These are phyloP conservation scores for Drosophila stalkeri DNA, from an alignment of 2,888 invertebrate species.

Conservation along the genomic window DNA sequence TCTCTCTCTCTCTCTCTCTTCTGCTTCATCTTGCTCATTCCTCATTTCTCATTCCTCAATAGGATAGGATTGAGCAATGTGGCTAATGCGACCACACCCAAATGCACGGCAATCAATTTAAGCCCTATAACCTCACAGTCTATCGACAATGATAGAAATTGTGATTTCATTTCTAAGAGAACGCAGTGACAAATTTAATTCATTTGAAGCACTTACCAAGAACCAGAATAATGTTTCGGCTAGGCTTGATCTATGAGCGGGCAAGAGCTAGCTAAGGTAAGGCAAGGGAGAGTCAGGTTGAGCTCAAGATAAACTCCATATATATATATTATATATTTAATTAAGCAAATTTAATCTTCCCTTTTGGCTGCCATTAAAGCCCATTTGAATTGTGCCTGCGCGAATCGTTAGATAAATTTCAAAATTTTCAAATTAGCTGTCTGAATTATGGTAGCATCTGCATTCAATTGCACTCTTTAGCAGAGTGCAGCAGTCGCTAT, in stretches of 20 bases:
- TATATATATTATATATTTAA: slow-evolving; percentile 9
- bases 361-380: slow-evolving; percentile 27
- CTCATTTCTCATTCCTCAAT: slow-evolving; percentile 12
- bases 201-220: slow-evolving; percentile 33
- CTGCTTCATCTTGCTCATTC: background rate
- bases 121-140: slow-evolving; percentile 22
- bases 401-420: slow-evolving; percentile 71
- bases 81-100: slow-evolving; percentile 45
- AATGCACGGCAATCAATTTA: slow-evolving; percentile 41
- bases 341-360: slow-evolving; percentile 1
- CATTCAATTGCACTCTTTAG: slow-evolving; percentile 70
- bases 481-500: slow-evolving; percentile 44
- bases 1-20: background rate
- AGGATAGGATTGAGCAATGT: slow-evolving; percentile 38
- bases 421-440: slow-evolving; percentile 68
- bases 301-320: background rate
- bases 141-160: slow-evolving; percentile 39
- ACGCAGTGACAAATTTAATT: slow-evolving; percentile 49
- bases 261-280: background rate
- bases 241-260: background rate
- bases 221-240: background rate
- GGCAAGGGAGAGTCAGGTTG: background rate
- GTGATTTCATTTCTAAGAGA: slow-evolving; percentile 43
- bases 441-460: slow-evolving; percentile 74
- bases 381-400: slow-evolving; percentile 16